Percentiles rank a stretch among this genome's conserved stretches.
phyloP scores from a whole-genome alignment of 2,113 vertebrate genomes.

The Onychorhynchus coronatus region DNA sequence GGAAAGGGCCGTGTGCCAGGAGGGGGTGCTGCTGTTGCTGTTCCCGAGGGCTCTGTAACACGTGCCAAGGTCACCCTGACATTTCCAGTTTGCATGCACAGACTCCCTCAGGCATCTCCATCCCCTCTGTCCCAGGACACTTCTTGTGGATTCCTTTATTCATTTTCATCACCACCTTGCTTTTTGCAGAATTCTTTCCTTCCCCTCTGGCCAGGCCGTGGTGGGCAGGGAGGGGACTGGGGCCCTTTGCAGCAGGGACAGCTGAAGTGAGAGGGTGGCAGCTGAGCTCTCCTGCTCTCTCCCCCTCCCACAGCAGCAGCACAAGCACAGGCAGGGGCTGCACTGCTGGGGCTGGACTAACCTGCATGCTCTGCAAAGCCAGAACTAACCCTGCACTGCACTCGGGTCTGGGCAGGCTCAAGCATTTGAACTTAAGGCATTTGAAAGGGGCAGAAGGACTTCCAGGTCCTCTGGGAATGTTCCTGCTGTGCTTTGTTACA shows the following conservation, averaged over 20 bases:
- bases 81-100: not conserved
- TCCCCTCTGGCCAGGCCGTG: not conserved
- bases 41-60: not conserved
- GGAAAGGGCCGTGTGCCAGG: not conserved
- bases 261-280: not conserved
- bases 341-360: not conserved
- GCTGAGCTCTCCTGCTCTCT: not conserved
- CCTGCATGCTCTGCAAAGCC: not conserved
- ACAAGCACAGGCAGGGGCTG: not conserved
- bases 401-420: not conserved
- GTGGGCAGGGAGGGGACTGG: not conserved
- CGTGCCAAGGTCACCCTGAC: not conserved
- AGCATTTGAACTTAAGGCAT: not conserved
- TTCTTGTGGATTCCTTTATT: not conserved
- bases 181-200: not conserved
- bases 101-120: not conserved
- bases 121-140: not conserved
- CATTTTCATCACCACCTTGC: not conserved
- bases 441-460: not conserved
- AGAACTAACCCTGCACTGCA: not conserved
- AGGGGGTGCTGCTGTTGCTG: conserved; percentile 55
- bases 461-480: not conserved
- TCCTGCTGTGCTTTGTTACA: not conserved
- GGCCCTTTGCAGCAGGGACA: not conserved
- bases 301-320: not conserved